Base-by-base conservation (phyloP, 1,140 invertebrate genomes). In the Drosophila sp. region DNA sequence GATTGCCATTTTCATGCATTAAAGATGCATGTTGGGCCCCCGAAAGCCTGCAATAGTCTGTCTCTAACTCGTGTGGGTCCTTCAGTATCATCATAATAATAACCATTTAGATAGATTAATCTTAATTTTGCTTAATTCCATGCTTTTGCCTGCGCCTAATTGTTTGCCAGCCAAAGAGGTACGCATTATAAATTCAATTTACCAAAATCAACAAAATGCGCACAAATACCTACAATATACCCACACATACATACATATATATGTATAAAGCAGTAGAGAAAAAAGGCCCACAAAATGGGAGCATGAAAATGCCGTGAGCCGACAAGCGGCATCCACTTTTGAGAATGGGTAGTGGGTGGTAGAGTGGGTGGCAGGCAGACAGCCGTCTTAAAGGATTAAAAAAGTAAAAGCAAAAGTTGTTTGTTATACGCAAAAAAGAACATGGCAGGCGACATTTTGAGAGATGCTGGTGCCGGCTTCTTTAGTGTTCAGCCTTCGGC, bases 361-460 rank as follows among this genome's bases (percentile, higher is more conserved):
- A 11, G 8, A 10, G 35, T 35, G 10, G 7, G 35, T 38, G 35
- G 30, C 44, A 63, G 41, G 60, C 64, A 81, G 70, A 86, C 67
- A 64, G 58, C 23, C 44, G 65, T 70, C 67, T 70, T 86, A 85
- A 85, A 85, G 81, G 81, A 85, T 85, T 85, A 79, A 85, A 79
- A 79, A 57, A 56, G 66, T 57, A 67, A 54, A 61, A 75, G 70
- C 65, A 78, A 74, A 81, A 85, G 66, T 80, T 76, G 79, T 85
- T 85, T 84, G 64, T 72, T 50, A 62, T 69, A 66, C 72, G 73
- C 58, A 58, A 25, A 60, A 61, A 33, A 54, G 30, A 76, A 76
- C 73, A 76, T 76, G 72, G 72, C 66, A 76, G 66, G 66, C 73
- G 72, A 76, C 73, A 76, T 66, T 76, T 76, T 70, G 54, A 27